Conservation (phyloP, 92 coral and sea anemone species). For the Bergia sp. region DNA sequence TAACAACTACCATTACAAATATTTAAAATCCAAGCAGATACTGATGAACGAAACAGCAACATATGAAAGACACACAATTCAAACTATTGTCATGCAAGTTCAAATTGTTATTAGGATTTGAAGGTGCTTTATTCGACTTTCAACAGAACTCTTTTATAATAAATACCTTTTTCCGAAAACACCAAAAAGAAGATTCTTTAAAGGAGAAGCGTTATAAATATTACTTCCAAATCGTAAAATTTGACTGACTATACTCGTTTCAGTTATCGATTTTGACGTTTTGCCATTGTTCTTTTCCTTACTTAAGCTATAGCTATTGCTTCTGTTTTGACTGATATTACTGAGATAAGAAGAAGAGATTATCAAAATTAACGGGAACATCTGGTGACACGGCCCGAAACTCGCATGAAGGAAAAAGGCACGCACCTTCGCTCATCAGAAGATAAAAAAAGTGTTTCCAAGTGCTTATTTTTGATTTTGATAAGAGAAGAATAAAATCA, state of each 20-base stretch:
- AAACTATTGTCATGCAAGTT: not conserved
- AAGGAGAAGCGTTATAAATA: not conserved
- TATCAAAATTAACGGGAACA: slow-evolving; percentile 2
- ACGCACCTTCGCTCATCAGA: not conserved
- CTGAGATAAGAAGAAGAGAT: not conserved
- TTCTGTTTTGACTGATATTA: not conserved
- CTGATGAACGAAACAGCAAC: not conserved
- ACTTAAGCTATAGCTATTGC: not conserved
- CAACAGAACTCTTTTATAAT: not conserved
- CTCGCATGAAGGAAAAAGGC: slow-evolving; percentile 5
- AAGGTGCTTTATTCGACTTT: not conserved
- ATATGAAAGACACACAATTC: not conserved
- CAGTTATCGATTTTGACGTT: not conserved
- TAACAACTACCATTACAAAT: not conserved
- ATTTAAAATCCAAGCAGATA: not conserved
- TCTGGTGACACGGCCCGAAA: not conserved
- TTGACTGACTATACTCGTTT: not conserved
- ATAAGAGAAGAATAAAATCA: not conserved
- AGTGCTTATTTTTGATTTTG: not conserved
- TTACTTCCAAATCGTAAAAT: not conserved
- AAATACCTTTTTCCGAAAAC: not conserved
- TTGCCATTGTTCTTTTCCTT: not conserved
- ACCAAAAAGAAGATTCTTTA: not conserved
- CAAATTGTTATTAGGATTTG: not conserved
- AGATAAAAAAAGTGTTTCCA: not conserved